Evolutionary conservation across 1,140 invertebrate species (phyloP).

Genomic region (Sesamia nonagrioides): DNA sequence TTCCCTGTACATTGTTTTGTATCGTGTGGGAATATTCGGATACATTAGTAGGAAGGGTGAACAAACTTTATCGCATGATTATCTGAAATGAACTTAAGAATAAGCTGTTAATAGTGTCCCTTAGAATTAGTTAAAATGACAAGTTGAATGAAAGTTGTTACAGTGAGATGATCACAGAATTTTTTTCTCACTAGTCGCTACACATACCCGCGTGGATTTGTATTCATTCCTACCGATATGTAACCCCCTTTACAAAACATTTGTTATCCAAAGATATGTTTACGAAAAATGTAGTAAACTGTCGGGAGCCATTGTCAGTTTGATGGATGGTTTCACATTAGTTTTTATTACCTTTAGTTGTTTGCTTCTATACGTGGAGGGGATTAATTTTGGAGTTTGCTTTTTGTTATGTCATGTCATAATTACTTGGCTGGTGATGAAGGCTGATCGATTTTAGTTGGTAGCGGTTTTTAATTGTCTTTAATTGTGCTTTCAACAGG

Average conservation of each 20-base stretch:
- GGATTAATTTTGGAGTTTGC: neutral
- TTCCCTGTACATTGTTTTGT: too few species aligned
- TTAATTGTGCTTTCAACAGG: neutral
- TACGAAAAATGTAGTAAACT: conserved; percentile 14
- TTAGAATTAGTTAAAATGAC: too few species aligned
- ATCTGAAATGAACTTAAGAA: too few species aligned
- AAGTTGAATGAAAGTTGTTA: too few species aligned
- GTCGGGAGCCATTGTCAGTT: conserved; percentile 20
- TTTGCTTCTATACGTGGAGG: conserved; percentile 5
- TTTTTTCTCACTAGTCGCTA: too few species aligned
- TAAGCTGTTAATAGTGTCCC: too few species aligned
- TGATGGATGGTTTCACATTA: conserved; percentile 28
- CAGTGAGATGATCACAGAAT: too few species aligned
- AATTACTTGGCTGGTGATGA: conserved; percentile 6
- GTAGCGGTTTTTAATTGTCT: neutral
- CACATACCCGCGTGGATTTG: neutral
- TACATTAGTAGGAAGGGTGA: too few species aligned
- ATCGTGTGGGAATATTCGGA: too few species aligned
- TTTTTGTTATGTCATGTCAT: conserved; percentile 30
- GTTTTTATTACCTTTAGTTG: neutral
- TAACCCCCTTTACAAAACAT: neutral
- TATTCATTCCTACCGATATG: neutral
- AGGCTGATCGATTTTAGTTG: conserved; percentile 14
- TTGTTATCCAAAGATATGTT: conserved; percentile 18
- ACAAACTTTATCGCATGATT: too few species aligned